Evolutionary conservation across 1,140 invertebrate species (phyloP), one percentile per base, ranked within the genome.

Genomic region (Phymorhynchus buccinoides): DNA sequence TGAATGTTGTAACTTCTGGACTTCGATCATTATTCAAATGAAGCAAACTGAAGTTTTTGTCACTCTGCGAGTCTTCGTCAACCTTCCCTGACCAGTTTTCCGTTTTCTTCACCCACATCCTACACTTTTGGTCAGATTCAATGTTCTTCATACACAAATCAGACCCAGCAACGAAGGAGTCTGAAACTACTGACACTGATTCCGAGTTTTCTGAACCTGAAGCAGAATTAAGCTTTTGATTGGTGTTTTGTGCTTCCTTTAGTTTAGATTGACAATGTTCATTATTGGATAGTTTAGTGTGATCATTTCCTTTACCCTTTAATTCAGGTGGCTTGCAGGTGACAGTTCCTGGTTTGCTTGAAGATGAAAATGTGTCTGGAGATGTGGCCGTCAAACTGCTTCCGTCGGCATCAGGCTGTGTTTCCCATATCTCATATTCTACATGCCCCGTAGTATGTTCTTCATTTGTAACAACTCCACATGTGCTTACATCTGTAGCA

Each of bases 201-300:
- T 75, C 73, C 42, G 73, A 75, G 27, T 27, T 41, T 39, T 75
- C 73, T 41, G 73, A 75, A 1, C 73, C 37, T 41, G 73, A 41
- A 7, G 35, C 6, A 41, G 73, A 75, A 41, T 37, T 9, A 41
- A 75, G 14, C 6, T 6, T 6, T 2, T 75, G 37, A 9, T 37
- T 1, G 9, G 9, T 22, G 18, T 41, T 16, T 41, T 75, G 73
- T 22, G 30, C 37, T 41, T 41, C 6, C 37, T 41, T 75, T 9
- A 32, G 18, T 32, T 32, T 71, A 12, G 66, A 6, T 9, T 32
- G 6, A 35, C 30, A 7, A 6, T 0, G 30, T 32, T 37, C 30
- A 37, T 12, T 35, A 32, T 22, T 9, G 4, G 30, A 32, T 12
- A n/a, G 30, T 37, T 71, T 71, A 0, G 30, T 32, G 18, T 9